Evolutionary conservation across 2,888 invertebrate genomes (phyloP).

Genomic region (Heliconius hortense): DNA sequence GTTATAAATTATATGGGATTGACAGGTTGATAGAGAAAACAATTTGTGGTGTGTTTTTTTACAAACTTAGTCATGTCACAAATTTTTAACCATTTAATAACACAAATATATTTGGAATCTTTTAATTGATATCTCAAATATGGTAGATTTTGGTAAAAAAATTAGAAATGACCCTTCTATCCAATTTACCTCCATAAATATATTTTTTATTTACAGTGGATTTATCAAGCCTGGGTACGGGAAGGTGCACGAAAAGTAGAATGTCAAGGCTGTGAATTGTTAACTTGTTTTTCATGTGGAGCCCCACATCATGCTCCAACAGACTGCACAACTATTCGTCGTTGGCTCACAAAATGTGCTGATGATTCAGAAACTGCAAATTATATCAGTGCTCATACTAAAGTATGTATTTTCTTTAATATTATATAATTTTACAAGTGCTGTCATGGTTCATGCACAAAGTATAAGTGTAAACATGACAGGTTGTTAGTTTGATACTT

Average conservation of each 20-base stretch:
- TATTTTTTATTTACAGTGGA: slow-evolving; percentile 71
- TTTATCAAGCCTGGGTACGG: slow-evolving; percentile 93
- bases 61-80: not conserved
- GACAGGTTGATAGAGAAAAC: not conserved
- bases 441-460: too few species aligned
- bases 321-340: slow-evolving; percentile 96
- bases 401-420: slow-evolving; percentile 78
- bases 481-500: too few species aligned
- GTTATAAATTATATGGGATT: not conserved
- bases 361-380: slow-evolving; percentile 99
- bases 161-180: not conserved
- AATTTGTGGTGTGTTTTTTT: not conserved
- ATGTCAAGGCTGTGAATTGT: slow-evolving; percentile 93
- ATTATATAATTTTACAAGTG: not conserved
- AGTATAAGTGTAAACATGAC: too few species aligned
- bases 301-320: slow-evolving; percentile 99
- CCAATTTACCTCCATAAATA: not conserved
- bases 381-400: slow-evolving; percentile 99
- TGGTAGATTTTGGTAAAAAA: too few species aligned
- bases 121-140: too few species aligned
- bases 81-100: not conserved
- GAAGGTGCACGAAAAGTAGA: slow-evolving; percentile 88
- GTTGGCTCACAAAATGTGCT: slow-evolving; percentile 99
- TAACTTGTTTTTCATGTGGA: slow-evolving; percentile 98
- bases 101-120: too few species aligned